phyloP scores from a whole-genome alignment of 2,888 invertebrate species.

The Polyploca ridens region DNA sequence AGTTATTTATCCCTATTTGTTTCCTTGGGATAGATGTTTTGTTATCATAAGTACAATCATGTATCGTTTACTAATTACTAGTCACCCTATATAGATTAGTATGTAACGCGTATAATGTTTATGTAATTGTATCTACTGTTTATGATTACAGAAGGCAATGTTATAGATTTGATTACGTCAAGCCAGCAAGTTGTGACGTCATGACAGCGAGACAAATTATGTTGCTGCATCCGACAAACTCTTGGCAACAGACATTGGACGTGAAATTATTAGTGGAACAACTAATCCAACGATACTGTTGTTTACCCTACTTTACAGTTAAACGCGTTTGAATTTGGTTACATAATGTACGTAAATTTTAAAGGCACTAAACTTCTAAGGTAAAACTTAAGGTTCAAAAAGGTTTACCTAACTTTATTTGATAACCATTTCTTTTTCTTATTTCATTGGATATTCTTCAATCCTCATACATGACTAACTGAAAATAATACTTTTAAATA shows the following conservation, averaged over 20 bases:
- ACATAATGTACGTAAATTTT: neutral
- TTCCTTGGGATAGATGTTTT: too few species aligned
- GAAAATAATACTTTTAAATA: too few species aligned
- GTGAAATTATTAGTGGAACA: slow-evolving; percentile 32
- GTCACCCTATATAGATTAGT: too few species aligned
- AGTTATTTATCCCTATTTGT: too few species aligned
- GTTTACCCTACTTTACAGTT: slow-evolving; percentile 32
- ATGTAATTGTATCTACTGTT: neutral
- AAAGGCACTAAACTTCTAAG: too few species aligned
- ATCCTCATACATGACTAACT: too few species aligned
- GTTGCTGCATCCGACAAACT: slow-evolving; percentile 29
- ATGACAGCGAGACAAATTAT: slow-evolving; percentile 40
- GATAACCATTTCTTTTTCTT: too few species aligned
- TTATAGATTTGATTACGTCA: slow-evolving; percentile 34
- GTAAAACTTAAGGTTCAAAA: too few species aligned
- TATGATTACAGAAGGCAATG: slow-evolving; percentile 11
- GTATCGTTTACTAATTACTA: too few species aligned
- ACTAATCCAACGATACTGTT: slow-evolving; percentile 27
- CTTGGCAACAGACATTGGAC: slow-evolving; percentile 17
- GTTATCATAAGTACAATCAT: too few species aligned
- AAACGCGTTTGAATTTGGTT: neutral
- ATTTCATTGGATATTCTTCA: too few species aligned
- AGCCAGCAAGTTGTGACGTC: slow-evolving; percentile 41
- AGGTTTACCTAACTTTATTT: too few species aligned
- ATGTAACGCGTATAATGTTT: neutral